Percentiles rank a stretch among this genome's conserved stretches.
Conservation (phyloP, 2,888 invertebrate genomes). For the Marasmarcha lunaedactyla region DNA sequence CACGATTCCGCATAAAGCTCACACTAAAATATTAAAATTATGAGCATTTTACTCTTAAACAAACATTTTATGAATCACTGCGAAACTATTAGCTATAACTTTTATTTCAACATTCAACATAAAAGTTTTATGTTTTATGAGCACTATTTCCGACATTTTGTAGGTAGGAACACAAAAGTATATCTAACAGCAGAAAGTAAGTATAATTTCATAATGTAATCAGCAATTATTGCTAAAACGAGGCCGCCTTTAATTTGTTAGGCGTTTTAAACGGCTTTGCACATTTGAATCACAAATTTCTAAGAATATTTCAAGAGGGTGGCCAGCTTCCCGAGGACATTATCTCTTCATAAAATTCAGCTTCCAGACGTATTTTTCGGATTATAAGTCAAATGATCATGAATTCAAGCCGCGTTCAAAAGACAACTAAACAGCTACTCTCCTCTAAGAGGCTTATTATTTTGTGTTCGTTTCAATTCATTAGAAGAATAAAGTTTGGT, state of each 20-base stretch:
- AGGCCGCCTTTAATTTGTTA: conserved; percentile 69
- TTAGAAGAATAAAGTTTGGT: too few relatives aligned
- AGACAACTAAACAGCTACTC: too few relatives aligned
- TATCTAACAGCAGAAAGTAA: too few relatives aligned
- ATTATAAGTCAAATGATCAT: conserved; percentile 39
- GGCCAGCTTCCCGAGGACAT: conserved; percentile 61
- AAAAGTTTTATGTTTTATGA: too few relatives aligned
- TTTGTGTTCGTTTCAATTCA: too few relatives aligned
- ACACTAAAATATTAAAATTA: conserved; percentile 54
- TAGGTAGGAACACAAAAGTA: too few relatives aligned
- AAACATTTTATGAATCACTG: too few relatives aligned
- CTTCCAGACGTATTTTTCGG: conserved; percentile 34
- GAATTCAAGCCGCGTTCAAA: not conserved
- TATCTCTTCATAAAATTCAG: conserved; percentile 69
- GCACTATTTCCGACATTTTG: too few relatives aligned
- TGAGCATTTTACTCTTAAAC: conserved; percentile 16
- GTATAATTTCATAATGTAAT: conserved; percentile 61
- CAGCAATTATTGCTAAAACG: conserved; percentile 68
- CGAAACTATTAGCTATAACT: too few relatives aligned
- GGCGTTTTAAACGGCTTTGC: conserved; percentile 69
- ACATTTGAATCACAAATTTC: conserved; percentile 70
- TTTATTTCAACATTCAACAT: too few relatives aligned
- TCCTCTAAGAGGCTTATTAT: too few relatives aligned
- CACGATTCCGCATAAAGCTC: conserved; percentile 43
- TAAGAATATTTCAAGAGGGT: conserved; percentile 67